A percentile compares a stretch with the other conserved stretches of the same genome.
Evolutionary conservation across 1,140 invertebrate genomes (phyloP).

Genomic region (Drepana arcuata): DNA sequence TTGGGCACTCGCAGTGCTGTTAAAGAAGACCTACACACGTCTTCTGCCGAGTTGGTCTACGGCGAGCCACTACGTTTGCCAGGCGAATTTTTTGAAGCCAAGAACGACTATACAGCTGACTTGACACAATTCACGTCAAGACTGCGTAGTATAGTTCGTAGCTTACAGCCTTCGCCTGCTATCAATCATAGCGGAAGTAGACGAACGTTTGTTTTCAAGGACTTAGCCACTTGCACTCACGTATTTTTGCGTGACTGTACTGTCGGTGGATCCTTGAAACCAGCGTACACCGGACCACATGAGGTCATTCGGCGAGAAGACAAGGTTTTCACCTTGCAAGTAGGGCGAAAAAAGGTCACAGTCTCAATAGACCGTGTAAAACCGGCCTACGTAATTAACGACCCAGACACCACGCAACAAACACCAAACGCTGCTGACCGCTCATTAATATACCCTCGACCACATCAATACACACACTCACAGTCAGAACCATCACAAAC

Average conservation of each 20-base stretch:
- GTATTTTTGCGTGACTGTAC: not conserved
- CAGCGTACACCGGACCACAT: not conserved
- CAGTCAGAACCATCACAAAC: too few relatives aligned
- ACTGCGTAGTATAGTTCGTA: not conserved
- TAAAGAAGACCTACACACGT: not conserved
- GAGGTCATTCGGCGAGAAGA: not conserved
- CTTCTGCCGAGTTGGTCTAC: not conserved
- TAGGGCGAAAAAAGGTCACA: not conserved
- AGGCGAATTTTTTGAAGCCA: not conserved
- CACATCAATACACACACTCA: not conserved
- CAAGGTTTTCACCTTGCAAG: not conserved
- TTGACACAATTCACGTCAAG: not conserved
- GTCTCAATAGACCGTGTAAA: not conserved
- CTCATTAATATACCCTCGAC: too few relatives aligned
- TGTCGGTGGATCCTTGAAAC: not conserved
- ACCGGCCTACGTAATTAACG: not conserved
- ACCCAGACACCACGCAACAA: not conserved
- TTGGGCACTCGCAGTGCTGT: not conserved
- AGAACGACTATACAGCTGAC: not conserved
- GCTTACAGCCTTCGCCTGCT: not conserved
- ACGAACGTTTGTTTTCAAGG: not conserved
- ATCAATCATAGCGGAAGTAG: too few relatives aligned
- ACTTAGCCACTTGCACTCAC: not conserved
- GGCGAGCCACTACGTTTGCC: not conserved
- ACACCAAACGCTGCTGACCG: not conserved